Conservation (phyloP, 2,888 invertebrate genomes). For the Rosalia funebris region DNA sequence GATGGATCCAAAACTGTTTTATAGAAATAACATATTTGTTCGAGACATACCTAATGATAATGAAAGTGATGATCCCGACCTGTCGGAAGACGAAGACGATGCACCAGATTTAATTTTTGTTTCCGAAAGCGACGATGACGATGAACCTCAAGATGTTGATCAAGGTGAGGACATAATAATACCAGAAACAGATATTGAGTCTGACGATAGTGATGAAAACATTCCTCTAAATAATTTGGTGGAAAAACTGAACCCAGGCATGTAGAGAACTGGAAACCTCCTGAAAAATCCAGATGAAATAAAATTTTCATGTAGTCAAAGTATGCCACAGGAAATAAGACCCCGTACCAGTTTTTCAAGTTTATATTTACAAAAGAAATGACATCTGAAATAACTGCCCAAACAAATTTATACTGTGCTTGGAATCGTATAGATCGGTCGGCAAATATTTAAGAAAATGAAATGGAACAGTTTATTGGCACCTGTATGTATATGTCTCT, state of each 20-base stretch:
- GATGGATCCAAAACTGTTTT: conserved; percentile 25
- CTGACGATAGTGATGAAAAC: conserved; percentile 1
- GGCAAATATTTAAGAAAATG: conserved; percentile 2
- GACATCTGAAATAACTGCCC: conserved; percentile 3
- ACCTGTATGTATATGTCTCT: conserved; percentile 21
- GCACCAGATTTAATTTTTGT: neutral
- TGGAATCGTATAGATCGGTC: conserved; percentile 11
- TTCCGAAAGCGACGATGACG: conserved; percentile 6
- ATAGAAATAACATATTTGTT: conserved; percentile 8
- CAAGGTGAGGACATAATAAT: no score
- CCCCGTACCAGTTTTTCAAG: conserved; percentile 9
- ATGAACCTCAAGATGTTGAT: neutral
- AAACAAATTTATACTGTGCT: conserved; percentile 15
- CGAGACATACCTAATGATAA: conserved; percentile 8
- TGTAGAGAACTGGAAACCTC: conserved; percentile 10
- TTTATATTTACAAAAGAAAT: conserved; percentile 15
- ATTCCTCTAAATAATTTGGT: conserved; percentile 11
- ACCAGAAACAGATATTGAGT: no score
- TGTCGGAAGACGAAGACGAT: conserved; percentile 16
- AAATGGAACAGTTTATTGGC: conserved; percentile 1
- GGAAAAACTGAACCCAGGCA: conserved; percentile 7
- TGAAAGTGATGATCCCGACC: conserved; percentile 21
- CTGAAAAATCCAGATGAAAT: conserved; percentile 1
- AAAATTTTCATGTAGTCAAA: neutral
- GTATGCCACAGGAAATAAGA: conserved; percentile 8